These are phyloP conservation scores for Colistium nudipinnis DNA, from an alignment of 2,113 vertebrate species.

Conservation along the genomic window DNA sequence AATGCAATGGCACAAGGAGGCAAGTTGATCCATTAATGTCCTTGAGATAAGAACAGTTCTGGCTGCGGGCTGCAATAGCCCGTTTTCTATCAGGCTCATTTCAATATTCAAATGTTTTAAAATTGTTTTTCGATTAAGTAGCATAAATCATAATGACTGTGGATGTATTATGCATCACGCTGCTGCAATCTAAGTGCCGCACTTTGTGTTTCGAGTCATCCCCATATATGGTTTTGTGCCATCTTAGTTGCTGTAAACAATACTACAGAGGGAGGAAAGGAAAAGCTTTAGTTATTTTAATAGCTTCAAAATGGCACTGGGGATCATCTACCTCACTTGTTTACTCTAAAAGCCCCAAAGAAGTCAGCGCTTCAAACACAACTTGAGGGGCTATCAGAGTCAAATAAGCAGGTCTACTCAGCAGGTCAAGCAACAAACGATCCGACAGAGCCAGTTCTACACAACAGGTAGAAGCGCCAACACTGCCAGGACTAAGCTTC, in stretches of 20 bases:
- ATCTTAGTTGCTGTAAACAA: constrained; percentile 1
- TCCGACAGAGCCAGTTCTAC: background rate
- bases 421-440: background rate
- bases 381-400: constrained; percentile 6
- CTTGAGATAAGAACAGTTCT: background rate
- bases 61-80: background rate
- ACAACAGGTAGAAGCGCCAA: background rate
- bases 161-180: constrained; percentile 9
- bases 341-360: background rate
- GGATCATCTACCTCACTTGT: constrained; percentile 15
- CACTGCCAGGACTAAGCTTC: constrained; percentile 12
- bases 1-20: background rate
- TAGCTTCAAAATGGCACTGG: constrained; percentile 15
- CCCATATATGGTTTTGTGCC: background rate
- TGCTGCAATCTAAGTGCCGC: constrained; percentile 11
- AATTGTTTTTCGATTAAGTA: background rate
- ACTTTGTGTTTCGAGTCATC: constrained; percentile 12
- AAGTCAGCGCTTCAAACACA: constrained; percentile 7
- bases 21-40: background rate
- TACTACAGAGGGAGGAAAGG: background rate
- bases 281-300: constrained; percentile 24
- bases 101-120: background rate
- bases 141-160: constrained; percentile 6
- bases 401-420: background rate
- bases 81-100: background rate